Evolutionary conservation across 2,888 invertebrate genomes (phyloP), one percentile per base, ranked within the genome.

Genomic region (Rhimphoctona megacephalus): DNA sequence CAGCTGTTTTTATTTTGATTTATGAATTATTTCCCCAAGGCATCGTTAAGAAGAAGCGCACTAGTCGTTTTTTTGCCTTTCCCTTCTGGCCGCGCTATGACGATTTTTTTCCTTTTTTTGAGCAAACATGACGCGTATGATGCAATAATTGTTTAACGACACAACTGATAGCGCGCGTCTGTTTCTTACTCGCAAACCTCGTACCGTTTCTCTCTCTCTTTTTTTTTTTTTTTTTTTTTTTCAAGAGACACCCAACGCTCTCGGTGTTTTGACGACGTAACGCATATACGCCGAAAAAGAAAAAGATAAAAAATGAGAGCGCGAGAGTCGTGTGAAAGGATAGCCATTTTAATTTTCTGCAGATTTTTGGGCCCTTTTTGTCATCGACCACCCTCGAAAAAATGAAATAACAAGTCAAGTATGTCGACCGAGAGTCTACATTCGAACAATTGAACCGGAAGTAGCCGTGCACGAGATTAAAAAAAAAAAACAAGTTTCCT

Each of bases 141-240:
- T 49, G 85, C 81, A 85, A 85, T 67, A 69, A 69, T 76, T 76
- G 46, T 69, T 77, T 6, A 25, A 73, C 70, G 61, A 69, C 66
- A 19, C 49, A 54, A 54, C 30, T 22, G 49, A 2, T 22, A 36
- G 33, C 22, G 43, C 54, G 67, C 67, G 39, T 46, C 66, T 69
- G 46, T 82, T 70, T 76, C 69, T 70, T 46, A 70, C 74, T 81
- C 81, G 77, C 78, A 72, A 78, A 66, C 66, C 30, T 17, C 67
- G 25, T 49, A 46, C 57, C 73, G 39, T 49, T 39, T 64, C 61
- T 54, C 57, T 67, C 46, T 11, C 2, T 11, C 43, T 43, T 57
- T 74, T 61, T 25, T 39, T 57, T 66, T 11, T 8, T 14, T 70
- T 76, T 43, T 76, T 43, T 43, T 25, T 61, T 5, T 61, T 14